A percentile compares a stretch with the other conserved stretches of the same genome.
Conservation (phyloP, 2,113 vertebrate genomes). For the Phylloscopus trochilus region DNA sequence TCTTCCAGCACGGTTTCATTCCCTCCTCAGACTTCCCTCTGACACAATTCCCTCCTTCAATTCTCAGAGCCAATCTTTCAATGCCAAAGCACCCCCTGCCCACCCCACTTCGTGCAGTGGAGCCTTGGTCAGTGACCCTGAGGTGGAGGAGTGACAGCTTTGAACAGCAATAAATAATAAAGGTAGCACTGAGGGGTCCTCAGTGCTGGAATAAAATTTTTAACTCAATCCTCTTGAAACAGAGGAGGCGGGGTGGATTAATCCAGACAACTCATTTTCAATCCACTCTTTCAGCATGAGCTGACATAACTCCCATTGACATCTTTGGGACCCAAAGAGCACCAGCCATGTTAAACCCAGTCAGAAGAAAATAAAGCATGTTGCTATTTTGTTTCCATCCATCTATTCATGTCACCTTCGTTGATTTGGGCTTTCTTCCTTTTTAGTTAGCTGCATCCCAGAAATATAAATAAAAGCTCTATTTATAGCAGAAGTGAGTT, state of each 20-base stretch:
- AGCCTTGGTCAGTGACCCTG: not conserved
- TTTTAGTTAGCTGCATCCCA: not conserved
- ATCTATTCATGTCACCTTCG: not conserved
- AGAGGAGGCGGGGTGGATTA: not conserved
- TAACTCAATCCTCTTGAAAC: not conserved
- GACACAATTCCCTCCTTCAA: not conserved
- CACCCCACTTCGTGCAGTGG: rapidly evolving
- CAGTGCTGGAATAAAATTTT: not conserved
- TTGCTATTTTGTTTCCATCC: not conserved
- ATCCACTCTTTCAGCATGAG: not conserved
- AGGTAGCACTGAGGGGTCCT: not conserved
- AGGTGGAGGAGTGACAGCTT: not conserved
- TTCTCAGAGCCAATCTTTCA: not conserved
- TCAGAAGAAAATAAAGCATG: not conserved
- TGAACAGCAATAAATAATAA: not conserved
- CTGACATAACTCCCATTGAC: conserved; percentile 3
- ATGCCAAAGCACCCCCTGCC: not conserved
- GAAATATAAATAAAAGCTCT: not conserved
- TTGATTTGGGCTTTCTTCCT: not conserved
- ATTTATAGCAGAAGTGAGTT: not conserved
- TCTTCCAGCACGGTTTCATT: not conserved
- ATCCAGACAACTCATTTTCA: not conserved
- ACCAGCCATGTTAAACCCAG: not conserved
- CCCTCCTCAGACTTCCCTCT: not conserved
- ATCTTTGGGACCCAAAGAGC: not conserved